Base-by-base conservation (phyloP, 2,797 vertebrate genomes). In the Benthosema pterotum region DNA sequence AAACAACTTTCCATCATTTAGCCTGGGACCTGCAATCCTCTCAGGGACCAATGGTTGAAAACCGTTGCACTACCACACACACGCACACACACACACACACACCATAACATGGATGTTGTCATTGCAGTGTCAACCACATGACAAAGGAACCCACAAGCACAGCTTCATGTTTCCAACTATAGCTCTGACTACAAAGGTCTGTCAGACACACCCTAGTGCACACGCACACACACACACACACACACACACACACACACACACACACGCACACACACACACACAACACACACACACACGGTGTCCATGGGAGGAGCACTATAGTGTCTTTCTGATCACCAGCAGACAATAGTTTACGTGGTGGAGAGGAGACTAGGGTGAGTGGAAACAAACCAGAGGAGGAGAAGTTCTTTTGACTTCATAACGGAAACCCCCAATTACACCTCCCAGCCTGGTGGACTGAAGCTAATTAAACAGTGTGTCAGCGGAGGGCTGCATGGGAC, bases 401-500 rank as follows among this genome's bases (percentile, higher is more conserved):
- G n/a, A 65, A 19, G 17, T n/a, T 25, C 22, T 25, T 25, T 64
- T 66, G n/a, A n/a, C n/a, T 69, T 52, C 48, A 72, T 61, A 46
- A 68, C 6, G 18, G 62, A 74, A 80, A 66, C 69, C 60, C 32
- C 60, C 53, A 66, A 70, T 70, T 42, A 49, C 55, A n/a, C n/a
- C n/a, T n/a, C 46, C 32, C 51, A 47, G 1, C 65, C 72, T 15
- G 0, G 0, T 6, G 18, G 18, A 71, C 4, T 46, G 63, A 67
- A 53, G 55, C 60, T 82, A 81, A 86, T 80, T 82, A 79, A 84
- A 84, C 65, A 71, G 68, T 57, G 22, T 67, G 72, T 60, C 58
- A 53, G 66, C 72, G 32, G 42, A 49, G 61, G 3, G 32, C 18
- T 65, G n/a, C n/a, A n/a, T n/a, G 54, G 71, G 70, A 82, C 85